phyloP scores from a whole-genome alignment of 2,797 vertebrate species.

The Eleutherodactylus coqui region DNA sequence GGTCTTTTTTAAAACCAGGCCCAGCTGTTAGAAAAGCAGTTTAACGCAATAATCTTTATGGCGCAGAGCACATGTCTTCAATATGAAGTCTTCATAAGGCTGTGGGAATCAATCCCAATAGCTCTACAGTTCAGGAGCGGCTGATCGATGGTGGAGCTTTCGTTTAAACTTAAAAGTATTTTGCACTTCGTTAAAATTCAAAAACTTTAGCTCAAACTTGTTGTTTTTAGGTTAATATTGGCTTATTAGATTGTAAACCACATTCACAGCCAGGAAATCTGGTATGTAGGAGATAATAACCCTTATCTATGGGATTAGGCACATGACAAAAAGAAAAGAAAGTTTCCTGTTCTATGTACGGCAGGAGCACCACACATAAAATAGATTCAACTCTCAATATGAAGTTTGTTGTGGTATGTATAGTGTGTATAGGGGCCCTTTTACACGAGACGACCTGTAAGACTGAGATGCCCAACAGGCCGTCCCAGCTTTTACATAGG shows the following conservation, averaged over 20 bases:
- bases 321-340: background rate
- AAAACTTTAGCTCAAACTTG: background rate
- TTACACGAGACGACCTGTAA: too few species aligned
- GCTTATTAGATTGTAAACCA: background rate
- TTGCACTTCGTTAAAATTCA: too few species aligned
- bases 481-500: too few species aligned
- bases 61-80: background rate
- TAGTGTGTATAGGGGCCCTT: too few species aligned
- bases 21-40: too few species aligned
- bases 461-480: too few species aligned
- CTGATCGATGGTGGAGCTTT: too few species aligned
- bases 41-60: too few species aligned
- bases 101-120: background rate
- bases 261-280: background rate
- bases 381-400: background rate
- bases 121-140: background rate
- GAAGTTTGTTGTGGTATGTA: too few species aligned
- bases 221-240: background rate
- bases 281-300: conserved; percentile 3
- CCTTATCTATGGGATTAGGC: background rate
- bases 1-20: too few species aligned
- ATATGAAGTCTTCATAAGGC: background rate
- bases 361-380: background rate
- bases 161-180: background rate
- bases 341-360: background rate